Conservation (phyloP, 2,113 vertebrate genomes). For the Alectura lathami region DNA sequence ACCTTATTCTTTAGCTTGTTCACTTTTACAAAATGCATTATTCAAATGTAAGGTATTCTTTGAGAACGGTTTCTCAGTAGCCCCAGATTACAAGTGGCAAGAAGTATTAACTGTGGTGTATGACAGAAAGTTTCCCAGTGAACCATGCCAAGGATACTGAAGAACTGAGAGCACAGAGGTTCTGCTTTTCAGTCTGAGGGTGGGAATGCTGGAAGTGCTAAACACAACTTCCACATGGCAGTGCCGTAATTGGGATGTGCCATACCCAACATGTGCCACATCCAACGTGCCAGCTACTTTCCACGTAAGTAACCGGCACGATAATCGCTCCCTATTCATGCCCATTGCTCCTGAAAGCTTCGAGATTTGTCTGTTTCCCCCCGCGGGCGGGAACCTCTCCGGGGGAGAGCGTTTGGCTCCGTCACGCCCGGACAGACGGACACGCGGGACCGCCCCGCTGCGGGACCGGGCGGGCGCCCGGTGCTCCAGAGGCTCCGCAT, state of each 20-base stretch:
- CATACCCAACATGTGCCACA: rapidly evolving
- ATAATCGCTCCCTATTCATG: not conserved
- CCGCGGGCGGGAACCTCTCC: rapidly evolving
- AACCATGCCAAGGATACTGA: not conserved
- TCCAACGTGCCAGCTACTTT: not conserved
- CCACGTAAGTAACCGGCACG: not conserved
- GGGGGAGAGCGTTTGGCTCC: no score
- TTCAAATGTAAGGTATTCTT: not conserved
- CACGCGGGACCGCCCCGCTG: not conserved
- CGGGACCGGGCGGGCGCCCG: no score
- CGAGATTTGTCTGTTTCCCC: not conserved
- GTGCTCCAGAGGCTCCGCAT: no score
- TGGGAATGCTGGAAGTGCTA: rapidly evolving
- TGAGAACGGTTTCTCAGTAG: not conserved
- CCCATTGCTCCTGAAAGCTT: not conserved
- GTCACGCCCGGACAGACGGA: not conserved
- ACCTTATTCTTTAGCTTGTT: not conserved
- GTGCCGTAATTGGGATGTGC: rapidly evolving
- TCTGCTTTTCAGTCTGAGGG: not conserved
- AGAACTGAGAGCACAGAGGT: not conserved
- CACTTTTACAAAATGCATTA: not conserved
- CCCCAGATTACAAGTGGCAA: not conserved
- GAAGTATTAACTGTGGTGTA: not conserved
- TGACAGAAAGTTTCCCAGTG: not conserved
- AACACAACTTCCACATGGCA: no score